phyloP scores from a whole-genome alignment of 2,113 vertebrate genomes.

The Sinocyclocheilus rhinocerous region DNA sequence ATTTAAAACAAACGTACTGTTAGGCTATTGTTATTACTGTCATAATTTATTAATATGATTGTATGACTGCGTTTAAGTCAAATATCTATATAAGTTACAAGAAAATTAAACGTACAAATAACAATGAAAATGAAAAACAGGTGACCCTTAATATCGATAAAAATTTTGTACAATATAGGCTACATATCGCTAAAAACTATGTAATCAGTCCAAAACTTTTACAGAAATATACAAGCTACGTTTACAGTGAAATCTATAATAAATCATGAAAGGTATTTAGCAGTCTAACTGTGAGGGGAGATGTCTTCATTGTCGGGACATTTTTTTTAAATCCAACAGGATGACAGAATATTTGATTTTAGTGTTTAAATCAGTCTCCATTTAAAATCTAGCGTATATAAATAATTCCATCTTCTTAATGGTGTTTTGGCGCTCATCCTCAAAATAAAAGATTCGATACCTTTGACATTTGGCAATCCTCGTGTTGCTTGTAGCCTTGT shows the following conservation, averaged over 20 bases:
- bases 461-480: constrained; percentile 59
- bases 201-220: constrained; percentile 86
- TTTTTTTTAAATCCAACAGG: constrained; percentile 50
- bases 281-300: constrained; percentile 56
- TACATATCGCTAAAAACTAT: constrained; percentile 92
- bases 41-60: constrained; percentile 99
- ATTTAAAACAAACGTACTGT: constrained; percentile 21
- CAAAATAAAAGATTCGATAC: constrained; percentile 61
- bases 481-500: constrained; percentile 28
- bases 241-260: constrained; percentile 85
- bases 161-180: constrained; percentile 90
- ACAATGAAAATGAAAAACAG: constrained; percentile 85
- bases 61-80: constrained; percentile 93
- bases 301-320: constrained; percentile 44
- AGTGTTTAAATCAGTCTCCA: constrained; percentile 54
- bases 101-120: constrained; percentile 90
- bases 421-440: constrained; percentile 65
- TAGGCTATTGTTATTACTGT: constrained; percentile 60
- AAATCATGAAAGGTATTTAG: constrained; percentile 67
- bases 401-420: constrained; percentile 73
- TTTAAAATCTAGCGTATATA: constrained; percentile 76
- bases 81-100: constrained; percentile 99
- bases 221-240: constrained; percentile 94
- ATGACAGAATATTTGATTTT: constrained; percentile 44
- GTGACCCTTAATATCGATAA: constrained; percentile 84